A percentile compares a stretch with the other conserved stretches of the same genome.
phyloP scores from a whole-genome alignment of 1,140 invertebrate species.

The Acromyrmex heyeri region DNA sequence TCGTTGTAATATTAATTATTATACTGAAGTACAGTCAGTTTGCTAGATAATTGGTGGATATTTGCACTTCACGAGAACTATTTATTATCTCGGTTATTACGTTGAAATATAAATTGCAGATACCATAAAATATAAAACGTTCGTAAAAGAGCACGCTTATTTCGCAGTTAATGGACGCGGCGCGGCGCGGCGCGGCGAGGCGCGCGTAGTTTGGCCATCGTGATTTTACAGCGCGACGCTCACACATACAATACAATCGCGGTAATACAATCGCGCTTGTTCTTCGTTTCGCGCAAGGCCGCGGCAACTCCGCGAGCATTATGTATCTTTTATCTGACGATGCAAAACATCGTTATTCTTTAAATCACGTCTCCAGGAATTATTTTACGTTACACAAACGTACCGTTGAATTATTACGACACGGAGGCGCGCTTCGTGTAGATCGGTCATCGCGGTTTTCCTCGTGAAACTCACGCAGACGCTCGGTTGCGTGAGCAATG shows the following conservation, averaged over 20 bases:
- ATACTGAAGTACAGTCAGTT: not conserved
- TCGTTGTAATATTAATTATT: not conserved
- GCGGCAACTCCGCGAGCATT: not conserved
- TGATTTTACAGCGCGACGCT: conserved; percentile 23
- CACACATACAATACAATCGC: not conserved
- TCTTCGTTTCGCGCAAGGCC: conserved; percentile 5
- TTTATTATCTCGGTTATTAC: conserved; percentile 17
- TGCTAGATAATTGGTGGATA: not conserved
- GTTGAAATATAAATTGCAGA: conserved; percentile 32
- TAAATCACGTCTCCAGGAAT: conserved; percentile 52
- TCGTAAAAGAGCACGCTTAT: conserved; percentile 24
- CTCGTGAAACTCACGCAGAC: conserved; percentile 51
- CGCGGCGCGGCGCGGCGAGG: not conserved
- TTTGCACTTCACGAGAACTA: not conserved
- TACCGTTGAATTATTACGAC: conserved; percentile 31
- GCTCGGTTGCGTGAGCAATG: conserved; percentile 46
- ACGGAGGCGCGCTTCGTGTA: not conserved
- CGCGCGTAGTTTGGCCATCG: conserved; percentile 16
- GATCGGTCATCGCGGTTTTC: conserved; percentile 65
- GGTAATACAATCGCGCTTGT: not conserved
- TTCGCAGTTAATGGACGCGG: conserved; percentile 12
- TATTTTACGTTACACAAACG: conserved; percentile 50
- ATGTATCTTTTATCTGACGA: conserved; percentile 35
- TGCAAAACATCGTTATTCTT: conserved; percentile 43
- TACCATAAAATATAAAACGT: conserved; percentile 30